Base-by-base conservation (phyloP, 2,888 invertebrate genomes). In the Patella pellucida region DNA sequence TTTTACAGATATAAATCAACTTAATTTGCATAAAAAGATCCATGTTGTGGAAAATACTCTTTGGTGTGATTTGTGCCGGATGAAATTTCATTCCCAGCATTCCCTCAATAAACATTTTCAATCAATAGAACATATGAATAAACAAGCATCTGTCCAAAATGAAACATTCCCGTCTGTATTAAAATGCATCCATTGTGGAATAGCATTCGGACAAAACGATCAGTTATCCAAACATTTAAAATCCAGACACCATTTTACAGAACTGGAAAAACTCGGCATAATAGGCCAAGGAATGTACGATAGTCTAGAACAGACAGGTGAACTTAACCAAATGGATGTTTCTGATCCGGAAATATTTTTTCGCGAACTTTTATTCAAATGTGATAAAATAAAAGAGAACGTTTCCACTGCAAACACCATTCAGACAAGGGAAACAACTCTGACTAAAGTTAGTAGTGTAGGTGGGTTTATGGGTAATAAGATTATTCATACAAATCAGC, bases 141-240 rank as follows among this genome's bases (percentile, higher is more conserved):
- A 97, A 93, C 83, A 86, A 51, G 77, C 56, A n/a, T 56, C 78
- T 12, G 79, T 41, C 41, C 41, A 41, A 41, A 41, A 41, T 41
- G 41, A 41, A 41, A 41, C 41, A 41, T 41, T 98, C 92, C 98
- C 98, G 3, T 93, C 98, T 72, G 98, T 98, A 23, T 99, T 98
- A 91, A 96, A 97, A 88, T 99, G 99, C 92, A 94, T 94, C 27
- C 97, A 98, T 89, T 99, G 99, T 91, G 96, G 96, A 89, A 96
- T 97, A 84, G 98, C 97, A 12, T 99, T 99, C 91, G 86, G 92
- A 12, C 98, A 98, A 87, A 98, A 97, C 88, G 99, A 98, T 0
- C 98, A 98, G 91, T 92, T 99, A 86, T 97, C 98, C 0, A 98
- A 98, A 91, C 99, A 99, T 93, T 93, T 99, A 79, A 94, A 98